Percentiles rank a stretch among this genome's conserved stretches.
phyloP scores from a whole-genome alignment of 2,113 vertebrate genomes.

The Corythaixoides concolor region DNA sequence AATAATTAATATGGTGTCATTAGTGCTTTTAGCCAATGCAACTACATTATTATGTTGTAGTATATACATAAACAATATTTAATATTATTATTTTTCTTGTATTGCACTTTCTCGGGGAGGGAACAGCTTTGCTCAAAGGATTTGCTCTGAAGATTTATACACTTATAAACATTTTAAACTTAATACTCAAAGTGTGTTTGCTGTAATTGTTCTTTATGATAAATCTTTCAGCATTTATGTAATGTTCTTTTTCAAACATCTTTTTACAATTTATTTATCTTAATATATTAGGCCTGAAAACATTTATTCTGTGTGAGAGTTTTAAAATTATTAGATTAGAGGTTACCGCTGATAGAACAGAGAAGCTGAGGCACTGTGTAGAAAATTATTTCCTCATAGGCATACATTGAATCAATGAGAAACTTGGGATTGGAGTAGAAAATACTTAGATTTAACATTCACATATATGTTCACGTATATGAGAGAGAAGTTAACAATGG shows the following conservation, averaged over 20 bases:
- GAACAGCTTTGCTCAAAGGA: not conserved
- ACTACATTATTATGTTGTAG: not conserved
- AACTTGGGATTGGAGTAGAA: not conserved
- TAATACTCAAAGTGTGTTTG: not conserved
- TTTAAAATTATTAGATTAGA: not conserved
- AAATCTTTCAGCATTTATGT: not conserved
- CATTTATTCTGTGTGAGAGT: not conserved
- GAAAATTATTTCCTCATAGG: not conserved
- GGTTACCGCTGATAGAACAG: not conserved
- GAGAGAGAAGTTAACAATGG: not conserved
- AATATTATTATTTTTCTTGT: not conserved
- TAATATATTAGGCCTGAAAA: not conserved
- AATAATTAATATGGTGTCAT: not conserved
- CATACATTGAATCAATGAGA: not conserved
- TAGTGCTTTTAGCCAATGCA: slow-evolving; percentile 19
- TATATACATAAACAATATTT: not conserved
- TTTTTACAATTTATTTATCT: not conserved
- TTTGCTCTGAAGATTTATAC: not conserved
- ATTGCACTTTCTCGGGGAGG: not conserved
- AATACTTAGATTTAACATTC: not conserved
- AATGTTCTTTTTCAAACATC: not conserved
- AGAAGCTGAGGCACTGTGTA: not conserved
- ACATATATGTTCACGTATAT: not conserved
- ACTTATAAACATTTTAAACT: slow-evolving; percentile 1
- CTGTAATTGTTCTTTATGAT: not conserved